phyloP scores from a whole-genome alignment of 2,888 invertebrate genomes.

The Neoascia interrupta region DNA sequence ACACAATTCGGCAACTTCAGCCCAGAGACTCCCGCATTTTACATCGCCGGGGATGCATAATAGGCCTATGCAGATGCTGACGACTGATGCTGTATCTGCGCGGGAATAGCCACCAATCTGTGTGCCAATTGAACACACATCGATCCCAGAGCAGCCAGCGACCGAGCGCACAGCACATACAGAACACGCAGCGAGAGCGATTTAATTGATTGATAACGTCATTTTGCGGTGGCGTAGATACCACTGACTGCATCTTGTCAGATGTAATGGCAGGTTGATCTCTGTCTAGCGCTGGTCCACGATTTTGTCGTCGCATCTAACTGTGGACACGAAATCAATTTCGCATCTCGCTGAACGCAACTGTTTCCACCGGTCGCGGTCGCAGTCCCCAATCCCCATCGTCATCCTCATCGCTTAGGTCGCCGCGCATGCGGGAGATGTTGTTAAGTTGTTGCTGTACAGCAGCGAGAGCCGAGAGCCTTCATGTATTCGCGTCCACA shows the following conservation, averaged over 20 bases:
- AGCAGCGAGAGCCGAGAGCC: no score
- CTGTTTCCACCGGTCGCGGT: slow-evolving; percentile 32
- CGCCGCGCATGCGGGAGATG: slow-evolving; percentile 61
- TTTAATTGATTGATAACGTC: slow-evolving; percentile 73
- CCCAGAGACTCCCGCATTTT: slow-evolving; percentile 38
- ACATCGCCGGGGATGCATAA: slow-evolving; percentile 44
- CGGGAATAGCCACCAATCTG: slow-evolving; percentile 60
- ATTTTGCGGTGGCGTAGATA: slow-evolving; percentile 70
- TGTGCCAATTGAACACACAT: slow-evolving; percentile 62
- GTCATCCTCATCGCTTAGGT: slow-evolving; percentile 24
- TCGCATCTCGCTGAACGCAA: slow-evolving; percentile 59
- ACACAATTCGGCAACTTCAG: slow-evolving; percentile 1
- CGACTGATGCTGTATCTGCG: no score
- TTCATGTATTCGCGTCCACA: no score
- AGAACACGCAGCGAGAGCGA: slow-evolving; percentile 61
- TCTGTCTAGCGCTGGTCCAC: slow-evolving; percentile 59
- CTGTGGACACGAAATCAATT: slow-evolving; percentile 66
- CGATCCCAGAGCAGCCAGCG: slow-evolving; percentile 42
- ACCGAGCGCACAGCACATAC: not conserved
- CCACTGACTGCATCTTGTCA: slow-evolving; percentile 71
- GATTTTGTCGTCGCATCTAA: slow-evolving; percentile 57
- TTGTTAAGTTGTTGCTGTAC: slow-evolving; percentile 8
- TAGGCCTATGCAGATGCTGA: slow-evolving; percentile 59
- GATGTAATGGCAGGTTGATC: slow-evolving; percentile 69
- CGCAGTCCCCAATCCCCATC: not conserved